Percentiles rank a stretch among this genome's conserved stretches.
Conservation (phyloP, 2,113 vertebrate genomes). For the Piprites chloris region DNA sequence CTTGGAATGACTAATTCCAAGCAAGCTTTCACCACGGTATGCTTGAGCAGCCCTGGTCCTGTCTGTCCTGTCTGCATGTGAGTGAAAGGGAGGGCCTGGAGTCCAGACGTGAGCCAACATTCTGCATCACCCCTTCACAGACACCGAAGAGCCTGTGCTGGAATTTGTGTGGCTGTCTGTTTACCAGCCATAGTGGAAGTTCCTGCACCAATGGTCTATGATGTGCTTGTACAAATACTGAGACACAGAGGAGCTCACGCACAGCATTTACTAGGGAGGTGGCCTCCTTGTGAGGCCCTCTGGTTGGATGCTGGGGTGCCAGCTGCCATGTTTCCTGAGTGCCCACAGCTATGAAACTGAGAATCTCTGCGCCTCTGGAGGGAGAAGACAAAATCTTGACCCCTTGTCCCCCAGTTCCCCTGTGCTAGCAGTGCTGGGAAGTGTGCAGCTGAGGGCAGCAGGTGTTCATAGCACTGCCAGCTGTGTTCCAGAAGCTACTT, state of each 20-base stretch:
- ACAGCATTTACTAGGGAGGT: slow-evolving; percentile 80
- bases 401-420: neutral
- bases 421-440: neutral
- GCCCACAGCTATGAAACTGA: neutral
- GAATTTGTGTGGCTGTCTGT: slow-evolving; percentile 80
- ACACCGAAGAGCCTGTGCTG: slow-evolving; percentile 86
- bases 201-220: slow-evolving; percentile 78
- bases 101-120: neutral
- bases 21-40: neutral
- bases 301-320: too few relatives aligned
- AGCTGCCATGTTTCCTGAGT: neutral
- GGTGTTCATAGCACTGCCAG: neutral
- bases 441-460: neutral
- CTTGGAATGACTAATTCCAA: neutral
- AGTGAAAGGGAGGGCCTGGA: neutral
- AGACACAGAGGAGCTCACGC: slow-evolving; percentile 77
- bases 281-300: neutral
- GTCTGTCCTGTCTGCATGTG: rapidly evolving
- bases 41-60: too few relatives aligned
- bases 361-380: neutral
- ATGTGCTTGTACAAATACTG: slow-evolving; percentile 89
- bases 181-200: slow-evolving; percentile 81
- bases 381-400: neutral
- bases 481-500: neutral
- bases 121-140: slow-evolving; percentile 43